Conservation (phyloP, 2,797 vertebrate genomes). For the Lagodon rhomboides region DNA sequence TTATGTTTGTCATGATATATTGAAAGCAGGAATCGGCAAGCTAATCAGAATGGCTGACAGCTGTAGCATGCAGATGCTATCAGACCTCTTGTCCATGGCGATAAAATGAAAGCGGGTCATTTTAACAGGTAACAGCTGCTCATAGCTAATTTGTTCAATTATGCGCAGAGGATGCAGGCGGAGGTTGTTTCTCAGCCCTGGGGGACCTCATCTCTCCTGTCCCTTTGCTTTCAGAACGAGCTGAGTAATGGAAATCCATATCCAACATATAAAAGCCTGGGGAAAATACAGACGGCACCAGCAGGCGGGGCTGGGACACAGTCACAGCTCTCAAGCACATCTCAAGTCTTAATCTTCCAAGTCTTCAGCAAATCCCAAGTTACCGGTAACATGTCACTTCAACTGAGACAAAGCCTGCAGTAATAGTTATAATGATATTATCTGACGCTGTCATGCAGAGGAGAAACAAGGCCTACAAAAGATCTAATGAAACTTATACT, state of each 20-base stretch:
- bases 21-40: slow-evolving; percentile 78
- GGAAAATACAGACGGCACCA: slow-evolving; percentile 21
- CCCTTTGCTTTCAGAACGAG: slow-evolving; percentile 50
- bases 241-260: slow-evolving; percentile 72
- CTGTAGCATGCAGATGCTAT: slow-evolving; percentile 86
- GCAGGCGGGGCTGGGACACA: neutral
- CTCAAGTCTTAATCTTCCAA: too few species aligned
- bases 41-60: slow-evolving; percentile 85
- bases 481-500: too few species aligned
- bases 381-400: too few species aligned
- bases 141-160: slow-evolving; percentile 87
- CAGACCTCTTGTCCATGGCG: slow-evolving; percentile 84
- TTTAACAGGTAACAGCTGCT: slow-evolving; percentile 89
- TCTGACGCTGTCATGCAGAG: too few species aligned
- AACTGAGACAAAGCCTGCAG: too few species aligned
- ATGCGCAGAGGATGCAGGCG: slow-evolving; percentile 78
- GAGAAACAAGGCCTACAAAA: too few species aligned
- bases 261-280: slow-evolving; percentile 22
- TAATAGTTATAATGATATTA: too few species aligned
- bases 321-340: neutral
- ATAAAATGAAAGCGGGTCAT: slow-evolving; percentile 87
- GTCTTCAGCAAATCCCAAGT: too few species aligned
- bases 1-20: slow-evolving; percentile 88
- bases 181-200: slow-evolving; percentile 75
- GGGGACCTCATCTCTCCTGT: slow-evolving; percentile 66